phyloP scores from a whole-genome alignment of 2,113 vertebrate genomes.

The Chaetodon auriga region DNA sequence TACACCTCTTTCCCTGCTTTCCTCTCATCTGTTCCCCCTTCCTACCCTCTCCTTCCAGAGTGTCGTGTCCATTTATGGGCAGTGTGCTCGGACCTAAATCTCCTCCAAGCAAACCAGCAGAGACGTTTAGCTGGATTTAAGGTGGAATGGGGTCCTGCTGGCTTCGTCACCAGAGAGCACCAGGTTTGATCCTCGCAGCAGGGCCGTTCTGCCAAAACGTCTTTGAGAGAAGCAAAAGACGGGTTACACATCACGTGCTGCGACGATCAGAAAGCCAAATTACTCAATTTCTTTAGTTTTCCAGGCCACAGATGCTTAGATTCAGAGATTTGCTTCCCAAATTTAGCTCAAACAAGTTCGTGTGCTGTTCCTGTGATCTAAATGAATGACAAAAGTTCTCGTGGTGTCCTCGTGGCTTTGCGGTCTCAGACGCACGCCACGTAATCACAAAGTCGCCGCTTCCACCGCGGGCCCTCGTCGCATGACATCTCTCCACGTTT shows the following conservation, averaged over 20 bases:
- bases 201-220: no score
- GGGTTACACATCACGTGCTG: not conserved
- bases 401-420: not conserved
- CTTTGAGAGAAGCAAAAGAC: not conserved
- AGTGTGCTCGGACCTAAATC: constrained; percentile 41
- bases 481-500: not conserved
- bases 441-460: not conserved
- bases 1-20: not conserved
- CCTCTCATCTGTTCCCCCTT: not conserved
- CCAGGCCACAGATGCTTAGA: not conserved
- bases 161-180: not conserved
- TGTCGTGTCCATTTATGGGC: constrained; percentile 71
- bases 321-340: not conserved
- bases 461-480: not conserved
- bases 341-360: constrained; percentile 9
- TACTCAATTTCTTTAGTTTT: not conserved
- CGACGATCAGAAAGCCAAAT: not conserved
- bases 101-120: constrained; percentile 22
- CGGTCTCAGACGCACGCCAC: not conserved
- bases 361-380: not conserved
- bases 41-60: not conserved
- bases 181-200: not conserved
- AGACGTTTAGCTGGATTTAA: constrained; percentile 44
- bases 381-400: not conserved
- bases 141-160: constrained; percentile 16